Conservation (phyloP, 2,797 vertebrate genomes). For the Pseudochirops corinnae region DNA sequence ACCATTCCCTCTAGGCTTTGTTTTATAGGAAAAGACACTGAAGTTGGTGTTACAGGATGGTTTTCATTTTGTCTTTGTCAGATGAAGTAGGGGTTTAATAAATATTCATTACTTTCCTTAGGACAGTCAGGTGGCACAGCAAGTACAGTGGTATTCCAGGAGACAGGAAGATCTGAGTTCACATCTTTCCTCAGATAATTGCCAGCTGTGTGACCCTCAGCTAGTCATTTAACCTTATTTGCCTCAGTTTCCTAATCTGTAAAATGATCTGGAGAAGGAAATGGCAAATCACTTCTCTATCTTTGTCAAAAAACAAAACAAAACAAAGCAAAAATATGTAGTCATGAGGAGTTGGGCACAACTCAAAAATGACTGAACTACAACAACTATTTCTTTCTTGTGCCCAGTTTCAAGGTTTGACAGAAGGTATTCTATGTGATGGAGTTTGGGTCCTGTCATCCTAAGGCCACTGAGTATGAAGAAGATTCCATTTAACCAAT, state of each 20-base stretch:
- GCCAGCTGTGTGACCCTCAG: not conserved
- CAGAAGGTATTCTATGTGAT: not conserved
- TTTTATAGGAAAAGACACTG: not conserved
- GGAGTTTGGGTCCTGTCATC: not conserved
- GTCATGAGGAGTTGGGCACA: not conserved
- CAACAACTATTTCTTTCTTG: not conserved
- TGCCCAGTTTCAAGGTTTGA: not conserved
- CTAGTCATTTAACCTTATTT: not conserved
- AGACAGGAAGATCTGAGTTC: not conserved
- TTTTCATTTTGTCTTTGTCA: not conserved
- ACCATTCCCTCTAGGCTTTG: not conserved
- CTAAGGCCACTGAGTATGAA: not conserved
- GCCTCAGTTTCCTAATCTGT: not conserved
- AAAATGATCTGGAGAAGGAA: not conserved
- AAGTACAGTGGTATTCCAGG: no score
- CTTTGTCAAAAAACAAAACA: not conserved
- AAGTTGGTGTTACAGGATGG: not conserved
- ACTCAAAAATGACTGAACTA: not conserved
- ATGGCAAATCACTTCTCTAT: not conserved
- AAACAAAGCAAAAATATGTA: not conserved
- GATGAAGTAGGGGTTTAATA: not conserved
- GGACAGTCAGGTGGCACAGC: no score
- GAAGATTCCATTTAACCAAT: not conserved
- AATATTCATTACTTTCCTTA: not conserved
- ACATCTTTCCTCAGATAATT: not conserved